Evolutionary conservation across 2,797 vertebrate species (phyloP).

Genomic region (Gallirallus australis): DNA sequence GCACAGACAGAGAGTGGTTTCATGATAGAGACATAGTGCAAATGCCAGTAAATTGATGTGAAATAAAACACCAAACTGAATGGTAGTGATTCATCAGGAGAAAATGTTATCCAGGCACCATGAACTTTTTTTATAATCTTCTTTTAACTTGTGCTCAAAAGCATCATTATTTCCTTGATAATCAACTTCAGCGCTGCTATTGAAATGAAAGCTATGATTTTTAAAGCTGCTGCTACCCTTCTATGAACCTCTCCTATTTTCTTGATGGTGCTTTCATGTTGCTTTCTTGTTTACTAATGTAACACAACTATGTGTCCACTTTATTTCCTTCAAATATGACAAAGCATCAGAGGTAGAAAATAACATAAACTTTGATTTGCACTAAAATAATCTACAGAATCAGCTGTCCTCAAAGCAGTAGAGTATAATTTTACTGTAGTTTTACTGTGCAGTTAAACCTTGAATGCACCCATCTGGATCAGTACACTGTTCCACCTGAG

Average conservation of each 20-base stretch:
- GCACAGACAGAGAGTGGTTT: conserved; percentile 42
- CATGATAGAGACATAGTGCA: conserved; percentile 68
- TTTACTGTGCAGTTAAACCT: background rate
- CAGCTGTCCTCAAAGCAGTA: background rate
- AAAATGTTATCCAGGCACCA: conserved; percentile 51
- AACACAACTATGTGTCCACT: background rate
- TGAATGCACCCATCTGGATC: background rate
- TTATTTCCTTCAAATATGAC: background rate
- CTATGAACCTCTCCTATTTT: background rate
- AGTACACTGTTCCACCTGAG: background rate
- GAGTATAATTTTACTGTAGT: background rate
- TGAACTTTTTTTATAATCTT: conserved; percentile 13
- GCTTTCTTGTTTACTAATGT: background rate
- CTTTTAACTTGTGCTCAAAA: conserved; percentile 59
- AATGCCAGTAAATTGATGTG: conserved; percentile 80
- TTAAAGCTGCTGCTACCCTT: background rate
- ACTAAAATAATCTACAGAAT: background rate
- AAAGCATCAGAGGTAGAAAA: background rate
- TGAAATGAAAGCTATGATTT: background rate
- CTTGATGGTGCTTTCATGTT: background rate
- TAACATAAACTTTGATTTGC: background rate
- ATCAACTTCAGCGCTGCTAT: background rate
- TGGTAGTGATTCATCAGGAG: conserved; percentile 80
- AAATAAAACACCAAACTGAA: conserved; percentile 80
- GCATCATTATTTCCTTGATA: conserved; percentile 31